phyloP scores from a whole-genome alignment of 2,888 invertebrate species.

The Mythimna lalbum region DNA sequence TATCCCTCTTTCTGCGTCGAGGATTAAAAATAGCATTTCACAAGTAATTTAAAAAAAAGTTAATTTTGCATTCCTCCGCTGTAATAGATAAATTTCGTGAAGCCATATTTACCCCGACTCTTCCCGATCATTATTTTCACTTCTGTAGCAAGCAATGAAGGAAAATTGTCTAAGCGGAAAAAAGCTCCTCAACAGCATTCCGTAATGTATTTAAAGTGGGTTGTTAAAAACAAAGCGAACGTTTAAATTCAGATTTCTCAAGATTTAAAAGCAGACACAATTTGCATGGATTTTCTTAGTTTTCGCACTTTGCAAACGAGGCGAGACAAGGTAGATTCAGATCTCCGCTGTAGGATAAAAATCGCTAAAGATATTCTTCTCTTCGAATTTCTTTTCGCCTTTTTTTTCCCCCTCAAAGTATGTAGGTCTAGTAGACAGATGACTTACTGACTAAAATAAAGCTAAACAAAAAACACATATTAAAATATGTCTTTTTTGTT shows the following conservation, averaged over 20 bases:
- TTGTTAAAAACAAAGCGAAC: conserved; percentile 48
- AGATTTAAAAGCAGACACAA: conserved; percentile 47
- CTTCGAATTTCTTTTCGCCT: no score
- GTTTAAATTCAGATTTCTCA: conserved; percentile 51
- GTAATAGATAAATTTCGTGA: not conserved
- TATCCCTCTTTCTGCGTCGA: no score
- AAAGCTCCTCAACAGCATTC: conserved; percentile 18
- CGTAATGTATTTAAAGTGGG: conserved; percentile 50
- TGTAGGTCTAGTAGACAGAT: no score
- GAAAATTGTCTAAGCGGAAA: conserved; percentile 17
- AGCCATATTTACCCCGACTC: conserved; percentile 2
- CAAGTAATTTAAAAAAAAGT: not conserved
- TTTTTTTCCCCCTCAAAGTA: no score
- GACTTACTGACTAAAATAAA: no score
- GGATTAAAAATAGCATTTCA: not conserved
- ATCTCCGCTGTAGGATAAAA: not conserved
- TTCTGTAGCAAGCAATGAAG: conserved; percentile 23
- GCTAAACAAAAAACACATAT: no score
- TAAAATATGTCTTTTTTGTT: no score
- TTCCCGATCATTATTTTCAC: conserved; percentile 27
- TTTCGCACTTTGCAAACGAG: conserved; percentile 16
- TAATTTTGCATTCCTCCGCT: not conserved
- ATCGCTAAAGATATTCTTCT: no score
- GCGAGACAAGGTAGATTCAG: conserved; percentile 3
- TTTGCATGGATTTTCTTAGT: conserved; percentile 19